These are phyloP conservation scores for Sabatieria punctata DNA, from an alignment of 2,888 invertebrate genomes.

Conservation along the genomic window DNA sequence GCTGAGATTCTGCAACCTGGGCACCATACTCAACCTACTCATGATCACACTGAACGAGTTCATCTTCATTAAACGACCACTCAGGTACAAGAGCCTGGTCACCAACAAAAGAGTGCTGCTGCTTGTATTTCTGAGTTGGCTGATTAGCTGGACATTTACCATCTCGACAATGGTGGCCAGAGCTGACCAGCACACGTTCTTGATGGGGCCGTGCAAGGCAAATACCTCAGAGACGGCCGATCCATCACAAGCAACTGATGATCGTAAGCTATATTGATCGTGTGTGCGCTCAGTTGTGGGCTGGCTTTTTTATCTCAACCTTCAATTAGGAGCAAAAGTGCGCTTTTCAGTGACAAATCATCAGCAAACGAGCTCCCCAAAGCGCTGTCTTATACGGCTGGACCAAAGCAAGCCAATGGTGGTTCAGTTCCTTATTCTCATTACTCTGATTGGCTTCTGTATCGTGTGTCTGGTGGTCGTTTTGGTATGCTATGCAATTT, in stretches of 20 bases:
- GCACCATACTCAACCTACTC: conserved; percentile 21
- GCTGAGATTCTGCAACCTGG: conserved; percentile 14
- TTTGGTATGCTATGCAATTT: conserved; percentile 15
- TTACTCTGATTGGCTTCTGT: too few relatives aligned
- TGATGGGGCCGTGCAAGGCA: background rate
- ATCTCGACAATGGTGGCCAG: background rate
- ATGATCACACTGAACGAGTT: conserved; percentile 22
- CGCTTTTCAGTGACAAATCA: too few relatives aligned
- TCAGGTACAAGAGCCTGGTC: conserved; percentile 16
- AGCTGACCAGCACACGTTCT: background rate
- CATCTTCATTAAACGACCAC: conserved; percentile 19
- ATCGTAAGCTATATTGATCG: too few relatives aligned
- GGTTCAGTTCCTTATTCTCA: too few relatives aligned
- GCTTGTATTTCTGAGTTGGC: conserved; percentile 6
- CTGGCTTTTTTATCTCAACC: too few relatives aligned
- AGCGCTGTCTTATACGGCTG: too few relatives aligned
- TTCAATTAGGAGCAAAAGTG: too few relatives aligned
- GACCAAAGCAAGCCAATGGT: too few relatives aligned
- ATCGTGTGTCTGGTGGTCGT: conserved; percentile 17
- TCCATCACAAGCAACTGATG: too few relatives aligned
- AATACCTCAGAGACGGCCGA: background rate
- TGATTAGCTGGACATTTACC: conserved; percentile 5
- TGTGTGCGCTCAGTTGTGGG: too few relatives aligned
- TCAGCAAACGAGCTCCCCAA: too few relatives aligned
- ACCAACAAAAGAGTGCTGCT: conserved; percentile 12